These are phyloP conservation scores for Cochlearius cochlearius DNA, from an alignment of 2,113 vertebrate species.

Conservation along the genomic window DNA sequence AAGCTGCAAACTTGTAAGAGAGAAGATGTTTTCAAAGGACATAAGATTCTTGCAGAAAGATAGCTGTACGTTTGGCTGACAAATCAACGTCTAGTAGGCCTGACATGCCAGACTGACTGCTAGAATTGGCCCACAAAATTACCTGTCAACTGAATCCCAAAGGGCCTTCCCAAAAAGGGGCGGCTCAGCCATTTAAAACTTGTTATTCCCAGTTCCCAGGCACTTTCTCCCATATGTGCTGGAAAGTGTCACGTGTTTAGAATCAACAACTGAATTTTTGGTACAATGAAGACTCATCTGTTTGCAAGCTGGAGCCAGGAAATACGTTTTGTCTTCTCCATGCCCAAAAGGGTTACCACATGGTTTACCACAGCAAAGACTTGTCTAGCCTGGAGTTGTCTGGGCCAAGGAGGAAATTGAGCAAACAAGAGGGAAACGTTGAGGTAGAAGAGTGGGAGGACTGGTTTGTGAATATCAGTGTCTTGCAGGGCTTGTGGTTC, in stretches of 20 bases:
- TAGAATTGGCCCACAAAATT: not conserved
- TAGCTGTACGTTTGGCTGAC: not conserved
- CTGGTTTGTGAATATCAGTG: not conserved
- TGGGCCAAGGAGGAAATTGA: not conserved
- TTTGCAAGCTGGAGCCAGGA: conserved; percentile 9
- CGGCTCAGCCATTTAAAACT: not conserved
- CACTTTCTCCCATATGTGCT: not conserved
- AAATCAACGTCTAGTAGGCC: not conserved
- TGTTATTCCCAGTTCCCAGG: not conserved
- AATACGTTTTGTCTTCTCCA: not conserved
- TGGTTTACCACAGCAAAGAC: conserved; percentile 36
- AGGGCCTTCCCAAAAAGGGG: not conserved
- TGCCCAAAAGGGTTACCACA: not conserved
- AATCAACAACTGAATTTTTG: not conserved
- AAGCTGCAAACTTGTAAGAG: not conserved
- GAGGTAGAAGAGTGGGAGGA: not conserved
- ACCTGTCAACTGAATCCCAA: not conserved
- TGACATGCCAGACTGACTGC: not conserved
- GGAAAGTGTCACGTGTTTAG: not conserved
- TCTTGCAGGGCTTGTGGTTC: conserved; percentile 35
- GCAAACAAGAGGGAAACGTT: not conserved
- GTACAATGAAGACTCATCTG: not conserved
- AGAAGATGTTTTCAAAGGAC: not conserved
- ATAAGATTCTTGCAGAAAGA: not conserved
- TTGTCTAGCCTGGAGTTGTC: conserved; percentile 13